Conservation (phyloP, 2,888 invertebrate genomes). For the Campaea margaritaria region DNA sequence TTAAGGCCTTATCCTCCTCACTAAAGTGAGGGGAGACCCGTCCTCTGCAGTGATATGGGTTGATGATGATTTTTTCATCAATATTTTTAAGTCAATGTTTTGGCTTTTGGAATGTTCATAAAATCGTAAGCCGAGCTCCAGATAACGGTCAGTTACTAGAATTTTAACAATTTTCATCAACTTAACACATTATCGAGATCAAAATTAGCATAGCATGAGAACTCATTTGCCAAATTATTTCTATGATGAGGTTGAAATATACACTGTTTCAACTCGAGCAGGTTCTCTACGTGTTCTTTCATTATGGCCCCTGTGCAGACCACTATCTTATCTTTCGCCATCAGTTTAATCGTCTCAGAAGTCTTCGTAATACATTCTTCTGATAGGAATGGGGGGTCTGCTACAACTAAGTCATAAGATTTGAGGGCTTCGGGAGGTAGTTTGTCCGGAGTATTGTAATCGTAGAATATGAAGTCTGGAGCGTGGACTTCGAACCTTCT, state of each 20-base stretch:
- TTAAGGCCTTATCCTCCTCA: too few relatives aligned
- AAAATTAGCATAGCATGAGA: slow-evolving; percentile 96
- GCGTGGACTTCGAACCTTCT: slow-evolving; percentile 91
- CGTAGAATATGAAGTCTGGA: slow-evolving; percentile 92
- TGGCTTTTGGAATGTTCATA: neutral
- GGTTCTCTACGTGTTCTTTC: slow-evolving; percentile 87
- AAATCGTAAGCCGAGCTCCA: neutral
- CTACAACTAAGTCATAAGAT: slow-evolving; percentile 93
- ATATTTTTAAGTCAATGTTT: neutral
- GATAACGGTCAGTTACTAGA: neutral
- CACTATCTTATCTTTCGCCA: slow-evolving; percentile 91
- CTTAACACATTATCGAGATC: slow-evolving; percentile 84
- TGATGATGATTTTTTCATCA: too few relatives aligned
- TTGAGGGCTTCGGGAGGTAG: slow-evolving; percentile 85
- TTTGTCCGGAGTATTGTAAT: slow-evolving; percentile 92
- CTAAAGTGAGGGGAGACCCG: too few relatives aligned
- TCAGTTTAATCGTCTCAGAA: slow-evolving; percentile 89
- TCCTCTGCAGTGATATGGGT: too few relatives aligned
- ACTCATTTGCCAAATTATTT: slow-evolving; percentile 97
- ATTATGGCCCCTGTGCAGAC: slow-evolving; percentile 95
- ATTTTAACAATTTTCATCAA: slow-evolving; percentile 45
- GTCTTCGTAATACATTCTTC: slow-evolving; percentile 96
- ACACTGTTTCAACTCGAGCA: slow-evolving; percentile 88
- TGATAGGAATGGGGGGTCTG: slow-evolving; percentile 97
- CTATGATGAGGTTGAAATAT: slow-evolving; percentile 92